Conservation (phyloP, 2,888 invertebrate species). For the Cotesia congregata region DNA sequence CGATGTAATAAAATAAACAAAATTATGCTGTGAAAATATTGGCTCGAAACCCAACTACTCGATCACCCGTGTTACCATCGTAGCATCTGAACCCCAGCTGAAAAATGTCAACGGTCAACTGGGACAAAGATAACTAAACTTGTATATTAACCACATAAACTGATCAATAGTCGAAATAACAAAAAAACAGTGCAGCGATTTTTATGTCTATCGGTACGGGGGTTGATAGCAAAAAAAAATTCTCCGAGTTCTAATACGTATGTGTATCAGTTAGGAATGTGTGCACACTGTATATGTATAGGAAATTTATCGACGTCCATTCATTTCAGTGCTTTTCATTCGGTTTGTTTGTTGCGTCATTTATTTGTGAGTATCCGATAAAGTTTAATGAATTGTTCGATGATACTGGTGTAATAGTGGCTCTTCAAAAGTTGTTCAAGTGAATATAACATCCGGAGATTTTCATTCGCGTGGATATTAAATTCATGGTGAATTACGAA, state of each 20-base stretch:
- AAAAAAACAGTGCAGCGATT: background rate
- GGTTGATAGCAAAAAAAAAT: background rate
- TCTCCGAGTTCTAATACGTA: background rate
- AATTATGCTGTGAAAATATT: background rate
- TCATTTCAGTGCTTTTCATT: background rate
- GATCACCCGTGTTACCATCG: background rate
- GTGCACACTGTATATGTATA: background rate
- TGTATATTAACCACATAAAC: background rate
- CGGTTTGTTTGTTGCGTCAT: constrained; percentile 14
- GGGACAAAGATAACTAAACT: background rate
- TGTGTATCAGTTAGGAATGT: background rate
- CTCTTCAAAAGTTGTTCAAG: background rate
- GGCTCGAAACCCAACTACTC: background rate
- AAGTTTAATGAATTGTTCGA: background rate
- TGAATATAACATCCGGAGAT: background rate
- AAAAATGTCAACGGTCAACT: background rate
- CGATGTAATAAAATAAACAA: background rate
- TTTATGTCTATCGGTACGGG: background rate
- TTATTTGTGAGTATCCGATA: constrained; percentile 8
- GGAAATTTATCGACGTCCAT: background rate
- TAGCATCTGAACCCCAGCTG: background rate
- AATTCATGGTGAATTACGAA: background rate
- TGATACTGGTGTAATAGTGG: background rate
- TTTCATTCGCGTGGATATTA: background rate
- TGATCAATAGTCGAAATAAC: background rate